Evolutionary conservation across 1,140 invertebrate species (phyloP), one percentile per base, ranked within the genome.

Genomic region (Ylistrum balloti): DNA sequence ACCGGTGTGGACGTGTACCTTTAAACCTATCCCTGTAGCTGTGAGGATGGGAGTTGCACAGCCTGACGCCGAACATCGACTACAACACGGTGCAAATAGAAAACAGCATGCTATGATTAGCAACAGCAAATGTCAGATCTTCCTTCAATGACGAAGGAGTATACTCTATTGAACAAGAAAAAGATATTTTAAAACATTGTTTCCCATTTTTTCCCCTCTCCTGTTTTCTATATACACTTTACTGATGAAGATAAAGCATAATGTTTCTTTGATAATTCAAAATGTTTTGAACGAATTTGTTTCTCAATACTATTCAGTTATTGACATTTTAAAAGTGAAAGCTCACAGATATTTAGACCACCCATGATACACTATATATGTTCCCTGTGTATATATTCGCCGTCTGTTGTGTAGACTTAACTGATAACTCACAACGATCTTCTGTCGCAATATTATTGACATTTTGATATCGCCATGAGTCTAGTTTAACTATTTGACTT

Each of bases 271-370:
- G 56, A 74, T 9, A 28, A n/a, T 74, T 74, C 17, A 74, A 74
- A 74, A 74, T 28, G 56, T 28, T 74, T 74, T 74, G 56, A 74
- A 74, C 56, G 56, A 74, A n/a, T 74, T n/a, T n/a, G n/a, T 5
- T 28, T 28, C n/a, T 74, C n/a, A 74, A 74, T 74, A 74, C 56
- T 28, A 9, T 74, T 74, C 56, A 74, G 28, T 74, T 28, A 74
- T 74, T 74, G 28, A 17, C 56, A 74, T 74, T 74, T 28, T 17
- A 74, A 74, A 74, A 28, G 5, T 5, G n/a, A 74, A 56, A 56
- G 9, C 45, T 56, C 45, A 3, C 20, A 56, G 22, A 56, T 56
- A 22, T 56, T 56, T 74, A 74, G 56, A 74, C 56, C 56, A 74
- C 56, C 56, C 56, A 74, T 74, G 56, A 28, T n/a, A 5, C n/a